Conservation (phyloP, 2,113 vertebrate species). For the Syrrhaptes paradoxus region DNA sequence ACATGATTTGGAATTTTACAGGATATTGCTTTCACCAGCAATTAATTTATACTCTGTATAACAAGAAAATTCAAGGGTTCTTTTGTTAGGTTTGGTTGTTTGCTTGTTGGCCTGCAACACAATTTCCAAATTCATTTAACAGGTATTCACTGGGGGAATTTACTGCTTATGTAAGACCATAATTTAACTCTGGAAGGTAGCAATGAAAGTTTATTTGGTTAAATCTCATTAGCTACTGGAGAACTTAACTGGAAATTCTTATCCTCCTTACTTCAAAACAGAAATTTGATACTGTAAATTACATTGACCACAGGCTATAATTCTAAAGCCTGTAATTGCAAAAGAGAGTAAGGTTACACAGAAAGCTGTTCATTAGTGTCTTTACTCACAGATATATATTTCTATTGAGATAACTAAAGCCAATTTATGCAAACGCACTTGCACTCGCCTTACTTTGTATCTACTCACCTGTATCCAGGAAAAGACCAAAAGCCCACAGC, state of each 20-base stretch:
- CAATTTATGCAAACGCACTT: background rate
- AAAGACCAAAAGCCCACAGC: background rate
- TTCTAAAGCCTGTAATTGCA: background rate
- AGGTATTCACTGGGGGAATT: background rate
- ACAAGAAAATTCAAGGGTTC: background rate
- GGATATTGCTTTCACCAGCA: background rate
- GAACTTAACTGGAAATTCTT: conserved; percentile 14
- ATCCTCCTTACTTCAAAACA: background rate
- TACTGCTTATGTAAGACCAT: background rate
- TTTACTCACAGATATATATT: background rate
- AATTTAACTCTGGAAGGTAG: conserved; percentile 33
- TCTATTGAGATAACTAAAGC: background rate
- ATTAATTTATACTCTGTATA: background rate
- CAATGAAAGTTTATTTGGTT: conserved; percentile 11
- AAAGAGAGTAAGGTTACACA: background rate
- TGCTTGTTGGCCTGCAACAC: background rate
- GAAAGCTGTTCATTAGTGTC: background rate
- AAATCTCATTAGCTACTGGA: conserved; percentile 14
- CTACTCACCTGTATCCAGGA: background rate
- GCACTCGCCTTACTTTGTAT: background rate
- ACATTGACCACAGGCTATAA: background rate
- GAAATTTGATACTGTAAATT: conserved; percentile 13
- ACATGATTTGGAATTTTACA: background rate
- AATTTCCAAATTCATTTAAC: conserved; percentile 22
- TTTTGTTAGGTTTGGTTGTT: background rate